Conservation (phyloP, 2,797 vertebrate genomes). For the Rhynchonycteris naso region DNA sequence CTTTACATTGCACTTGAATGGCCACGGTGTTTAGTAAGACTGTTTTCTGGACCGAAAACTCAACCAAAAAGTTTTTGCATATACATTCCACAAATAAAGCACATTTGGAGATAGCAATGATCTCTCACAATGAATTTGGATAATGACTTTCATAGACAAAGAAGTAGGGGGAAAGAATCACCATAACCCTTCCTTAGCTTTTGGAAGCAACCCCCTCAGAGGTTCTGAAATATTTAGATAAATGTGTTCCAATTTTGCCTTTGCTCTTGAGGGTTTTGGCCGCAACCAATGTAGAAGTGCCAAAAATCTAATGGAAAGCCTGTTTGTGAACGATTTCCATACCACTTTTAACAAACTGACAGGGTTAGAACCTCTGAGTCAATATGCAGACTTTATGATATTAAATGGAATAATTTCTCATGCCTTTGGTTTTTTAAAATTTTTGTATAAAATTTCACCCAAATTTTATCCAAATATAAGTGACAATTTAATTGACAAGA, state of each 20-base stretch:
- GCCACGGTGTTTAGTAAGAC: slow-evolving; percentile 69
- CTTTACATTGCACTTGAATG: slow-evolving; percentile 77
- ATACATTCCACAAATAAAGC: slow-evolving; percentile 57
- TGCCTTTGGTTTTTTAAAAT: slow-evolving; percentile 43
- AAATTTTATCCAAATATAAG: slow-evolving; percentile 48
- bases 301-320: slow-evolving; percentile 72
- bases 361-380: slow-evolving; percentile 67
- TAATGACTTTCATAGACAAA: slow-evolving; percentile 49
- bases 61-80: slow-evolving; percentile 61
- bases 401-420: slow-evolving; percentile 43
- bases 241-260: slow-evolving; percentile 70
- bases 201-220: slow-evolving; percentile 64
- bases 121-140: slow-evolving; percentile 50
- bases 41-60: slow-evolving; percentile 75
- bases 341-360: slow-evolving; percentile 55
- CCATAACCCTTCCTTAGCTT: slow-evolving; percentile 29
- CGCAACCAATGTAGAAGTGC: slow-evolving; percentile 18
- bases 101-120: slow-evolving; percentile 57
- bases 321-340: slow-evolving; percentile 57
- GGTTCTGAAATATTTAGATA: slow-evolving; percentile 73
- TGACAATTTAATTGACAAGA: slow-evolving; percentile 53
- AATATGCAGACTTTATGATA: slow-evolving; percentile 64
- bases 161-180: slow-evolving; percentile 20
- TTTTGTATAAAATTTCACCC: slow-evolving; percentile 48
- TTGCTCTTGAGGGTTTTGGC: slow-evolving; percentile 71